phyloP scores from a whole-genome alignment of 1,140 invertebrate species.

The Ephestia elutella region DNA sequence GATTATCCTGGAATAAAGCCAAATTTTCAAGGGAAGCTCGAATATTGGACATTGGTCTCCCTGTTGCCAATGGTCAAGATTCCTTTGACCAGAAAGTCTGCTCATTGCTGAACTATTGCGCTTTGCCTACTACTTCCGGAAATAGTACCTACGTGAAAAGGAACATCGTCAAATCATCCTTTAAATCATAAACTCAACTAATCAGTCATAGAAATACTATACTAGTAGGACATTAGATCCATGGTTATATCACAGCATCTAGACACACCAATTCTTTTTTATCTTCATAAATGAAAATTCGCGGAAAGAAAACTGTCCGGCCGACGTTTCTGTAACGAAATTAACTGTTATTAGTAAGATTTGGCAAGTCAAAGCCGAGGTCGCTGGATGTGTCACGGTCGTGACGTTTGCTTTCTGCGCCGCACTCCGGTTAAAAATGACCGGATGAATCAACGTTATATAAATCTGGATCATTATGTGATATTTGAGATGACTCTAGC shows the following conservation, averaged over 20 bases:
- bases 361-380: slow-evolving; percentile 25
- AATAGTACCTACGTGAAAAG: no score
- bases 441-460: slow-evolving; percentile 10
- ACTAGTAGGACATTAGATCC: no score
- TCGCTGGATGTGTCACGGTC: slow-evolving; percentile 20
- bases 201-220: no score
- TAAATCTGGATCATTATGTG: not conserved
- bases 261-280: not conserved
- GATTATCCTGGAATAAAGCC: no score
- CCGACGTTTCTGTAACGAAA: slow-evolving; percentile 10
- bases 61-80: no score
- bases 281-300: not conserved
- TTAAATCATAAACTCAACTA: no score
- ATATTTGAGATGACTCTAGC: slow-evolving; percentile 3
- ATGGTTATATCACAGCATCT: not conserved
- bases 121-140: no score
- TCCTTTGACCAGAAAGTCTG: no score
- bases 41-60: no score
- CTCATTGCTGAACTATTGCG: no score
- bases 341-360: slow-evolving; percentile 16
- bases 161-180: no score
- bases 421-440: slow-evolving; percentile 10
- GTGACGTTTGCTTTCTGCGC: slow-evolving; percentile 11
- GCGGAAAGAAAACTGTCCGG: not conserved
- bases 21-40: no score